phyloP scores from a whole-genome alignment of 2,113 vertebrate genomes.

The Calidris pygmaea region DNA sequence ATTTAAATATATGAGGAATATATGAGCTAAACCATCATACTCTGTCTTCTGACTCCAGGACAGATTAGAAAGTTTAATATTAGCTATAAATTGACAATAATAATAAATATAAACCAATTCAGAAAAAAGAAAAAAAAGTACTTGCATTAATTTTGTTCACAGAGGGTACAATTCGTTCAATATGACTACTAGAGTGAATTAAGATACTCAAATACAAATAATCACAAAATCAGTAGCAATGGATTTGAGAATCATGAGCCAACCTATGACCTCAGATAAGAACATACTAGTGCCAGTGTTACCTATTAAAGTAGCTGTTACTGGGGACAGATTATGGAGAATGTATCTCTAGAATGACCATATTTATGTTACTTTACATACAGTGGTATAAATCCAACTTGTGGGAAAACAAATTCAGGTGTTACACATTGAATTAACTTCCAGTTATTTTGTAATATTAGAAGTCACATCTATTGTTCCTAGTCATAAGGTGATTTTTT shows the following conservation, averaged over 20 bases:
- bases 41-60: background rate
- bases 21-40: background rate
- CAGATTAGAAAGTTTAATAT: background rate
- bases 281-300: background rate
- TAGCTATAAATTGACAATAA: background rate
- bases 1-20: background rate
- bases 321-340: background rate
- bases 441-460: background rate
- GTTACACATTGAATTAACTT: background rate
- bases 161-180: background rate
- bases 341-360: background rate
- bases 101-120: background rate
- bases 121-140: background rate
- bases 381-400: background rate
- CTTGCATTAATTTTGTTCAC: background rate
- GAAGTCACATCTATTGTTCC: background rate
- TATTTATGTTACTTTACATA: background rate
- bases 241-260: background rate
- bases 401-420: background rate
- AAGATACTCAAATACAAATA: background rate
- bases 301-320: background rate
- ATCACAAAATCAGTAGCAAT: background rate
- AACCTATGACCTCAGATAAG: background rate
- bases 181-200: background rate
- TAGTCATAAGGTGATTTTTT: background rate